Evolutionary conservation across 2,888 invertebrate species (phyloP), one percentile per base, ranked within the genome.

Genomic region (Lobophora halterata): DNA sequence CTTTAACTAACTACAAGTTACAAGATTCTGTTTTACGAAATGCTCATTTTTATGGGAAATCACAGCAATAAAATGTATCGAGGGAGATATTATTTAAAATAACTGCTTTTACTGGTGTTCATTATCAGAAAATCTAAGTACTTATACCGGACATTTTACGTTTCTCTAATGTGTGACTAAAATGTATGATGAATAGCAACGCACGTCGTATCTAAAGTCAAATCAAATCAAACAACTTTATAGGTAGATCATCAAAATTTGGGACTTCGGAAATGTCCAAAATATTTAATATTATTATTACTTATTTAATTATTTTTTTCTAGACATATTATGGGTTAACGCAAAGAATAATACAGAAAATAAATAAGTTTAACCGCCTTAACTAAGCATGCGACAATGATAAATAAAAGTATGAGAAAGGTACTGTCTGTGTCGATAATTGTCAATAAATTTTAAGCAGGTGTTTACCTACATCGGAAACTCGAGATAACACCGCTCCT

Each of bases 401-500:
- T 42, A 42, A 55, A 46, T 51, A 56, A 59, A 55, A 36, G 34
- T 69, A 65, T 67, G 59, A 41, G 19, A 56, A 38, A 45, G 42
- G 49, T n/a, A n/a, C n/a, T n/a, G n/a, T n/a, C 41, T 42, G 45
- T 49, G 44, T 50, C 46, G 49, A 52, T 55, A 58, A 66, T 65
- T 54, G 61, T 59, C 62, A 51, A 66, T 74, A 71, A 69, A 73
- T 72, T 67, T 60, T 49, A 61, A 63, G 55, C 59, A 68, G 68
- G 67, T 71, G 63, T 63, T 64, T 63, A 62, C 57, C 14, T 3
- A 5, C 14, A 52, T 57, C 49, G 49, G 46, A 52, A 56, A 53
- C 46, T 45, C 18, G 34, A 54, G 56, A 64, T 59, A 58, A 49
- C 47, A 31, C 37, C 35, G 46, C 37, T 43, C 16, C 30, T 47